A percentile compares a stretch with the other conserved stretches of the same genome.
Evolutionary conservation across 1,140 invertebrate genomes (phyloP).

Genomic region (Drosophila parvula): DNA sequence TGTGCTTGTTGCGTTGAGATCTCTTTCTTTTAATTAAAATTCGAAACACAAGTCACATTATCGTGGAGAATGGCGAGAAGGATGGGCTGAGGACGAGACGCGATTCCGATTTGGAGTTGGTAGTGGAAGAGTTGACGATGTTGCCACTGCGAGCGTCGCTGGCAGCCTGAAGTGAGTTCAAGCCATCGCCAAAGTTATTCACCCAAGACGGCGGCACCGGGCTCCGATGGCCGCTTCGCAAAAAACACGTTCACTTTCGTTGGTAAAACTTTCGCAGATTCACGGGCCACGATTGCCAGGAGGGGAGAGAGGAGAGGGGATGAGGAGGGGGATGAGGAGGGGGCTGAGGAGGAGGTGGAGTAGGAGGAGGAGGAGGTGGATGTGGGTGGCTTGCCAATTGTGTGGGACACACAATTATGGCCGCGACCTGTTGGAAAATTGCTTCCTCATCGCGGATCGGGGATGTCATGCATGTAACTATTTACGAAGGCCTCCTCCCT

Average conservation of each 20-base stretch:
- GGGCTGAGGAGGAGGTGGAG: constrained; percentile 1
- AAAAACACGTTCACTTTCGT: constrained; percentile 77
- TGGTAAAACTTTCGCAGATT: constrained; percentile 62
- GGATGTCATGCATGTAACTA: background rate
- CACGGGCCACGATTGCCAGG: constrained; percentile 29
- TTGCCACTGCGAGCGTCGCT: constrained; percentile 56
- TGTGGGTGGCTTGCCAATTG: constrained; percentile 27
- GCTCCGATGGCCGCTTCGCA: constrained; percentile 14
- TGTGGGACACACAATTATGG: constrained; percentile 30
- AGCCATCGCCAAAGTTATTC: constrained; percentile 77
- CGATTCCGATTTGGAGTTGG: background rate
- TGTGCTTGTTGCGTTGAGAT: background rate
- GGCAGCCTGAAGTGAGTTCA: constrained; percentile 72
- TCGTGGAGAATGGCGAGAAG: background rate
- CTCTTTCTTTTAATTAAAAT: background rate
- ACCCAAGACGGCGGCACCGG: constrained; percentile 62
- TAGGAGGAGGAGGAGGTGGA: background rate
- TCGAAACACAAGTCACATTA: constrained; percentile 18
- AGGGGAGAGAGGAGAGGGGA: constrained; percentile 5
- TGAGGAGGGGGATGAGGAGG: constrained; percentile 16
- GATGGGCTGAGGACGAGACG: background rate
- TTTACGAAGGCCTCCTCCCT: background rate
- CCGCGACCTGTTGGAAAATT: constrained; percentile 16
- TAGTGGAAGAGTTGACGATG: constrained; percentile 42
- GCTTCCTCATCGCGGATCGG: constrained; percentile 41